Base-by-base conservation (phyloP, 2,888 invertebrate species). In the Pheosia gnoma region DNA sequence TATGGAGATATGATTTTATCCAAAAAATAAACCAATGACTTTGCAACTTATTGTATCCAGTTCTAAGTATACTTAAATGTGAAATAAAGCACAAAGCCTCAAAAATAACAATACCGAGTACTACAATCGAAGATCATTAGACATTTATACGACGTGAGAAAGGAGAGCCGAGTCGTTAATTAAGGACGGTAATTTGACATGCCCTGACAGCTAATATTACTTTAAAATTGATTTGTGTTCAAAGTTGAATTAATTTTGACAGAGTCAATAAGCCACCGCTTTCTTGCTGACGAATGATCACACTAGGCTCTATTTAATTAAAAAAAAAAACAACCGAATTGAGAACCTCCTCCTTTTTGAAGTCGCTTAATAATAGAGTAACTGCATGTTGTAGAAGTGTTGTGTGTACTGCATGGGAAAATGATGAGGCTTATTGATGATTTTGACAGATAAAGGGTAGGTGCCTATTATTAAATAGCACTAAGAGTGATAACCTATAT, bases 221-320 rank as follows among this genome's bases (percentile, higher is more conserved):
- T 79, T 88, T 85, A 84, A 89, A 93, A 93, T 93, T 93, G 92
- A 93, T 93, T 93, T 93, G 91, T 91, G 90, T 91, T 93, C 89
- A 86, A 89, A 88, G 87, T 90, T 88, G 89, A 90, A 91, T 91
- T 88, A 87, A 91, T 91, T 92, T 89, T 92, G 92, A 91, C 92
- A 91, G 88, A 91, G 85, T 90, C 91, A 92, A 93, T 93, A 91
- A 92, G 91, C 91, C 90, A 90, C 91, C 84, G 87, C 86, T 85
- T 83, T 85, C 82, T 80, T 78, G 73, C 68, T 78, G 74, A 73
- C 75, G 71, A 79, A 77, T 79, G 74, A 78, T 75, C 66, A 71
- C 69, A 75, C 72, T 66, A 58, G 47, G 55, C 57, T 59, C 63
- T 57, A 52, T 62, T 62, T 64, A 73, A 71, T 71, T 70, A n/a